A percentile compares a stretch with the other conserved stretches of the same genome.
These are phyloP conservation scores for Drosophila malerkotliana DNA, from an alignment of 1,140 invertebrate species.

Conservation along the genomic window DNA sequence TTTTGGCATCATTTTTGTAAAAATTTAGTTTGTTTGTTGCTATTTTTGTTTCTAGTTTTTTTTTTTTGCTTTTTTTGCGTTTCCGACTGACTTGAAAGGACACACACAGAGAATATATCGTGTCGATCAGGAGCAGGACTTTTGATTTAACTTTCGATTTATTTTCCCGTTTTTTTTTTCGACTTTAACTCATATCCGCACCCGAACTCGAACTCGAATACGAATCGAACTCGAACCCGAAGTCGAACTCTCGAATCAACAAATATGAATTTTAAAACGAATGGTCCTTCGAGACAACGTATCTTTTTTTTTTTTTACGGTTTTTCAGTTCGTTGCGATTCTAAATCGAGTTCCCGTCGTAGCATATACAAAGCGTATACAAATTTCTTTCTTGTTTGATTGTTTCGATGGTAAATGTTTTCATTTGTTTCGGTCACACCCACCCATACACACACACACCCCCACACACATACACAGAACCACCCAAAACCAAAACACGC, in stretches of 20 bases:
- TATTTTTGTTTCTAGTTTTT: constrained; percentile 41
- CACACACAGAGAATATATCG: constrained; percentile 41
- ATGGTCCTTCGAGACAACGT: constrained; percentile 25
- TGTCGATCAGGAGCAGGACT: constrained; percentile 65
- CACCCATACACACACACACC: constrained; percentile 38
- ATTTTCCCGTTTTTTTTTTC: constrained; percentile 50
- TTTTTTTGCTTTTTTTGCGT: constrained; percentile 37
- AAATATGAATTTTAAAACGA: constrained; percentile 10
- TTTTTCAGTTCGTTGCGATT: constrained; percentile 46
- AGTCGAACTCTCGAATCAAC: not conserved
- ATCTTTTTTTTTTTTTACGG: not conserved
- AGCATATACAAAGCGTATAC: constrained; percentile 55
- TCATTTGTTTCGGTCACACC: constrained; percentile 76
- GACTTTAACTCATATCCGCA: constrained; percentile 33
- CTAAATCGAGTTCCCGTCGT: constrained; percentile 49
- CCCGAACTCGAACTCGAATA: constrained; percentile 17
- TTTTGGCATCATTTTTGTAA: not conserved
- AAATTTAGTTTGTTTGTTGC: not conserved
- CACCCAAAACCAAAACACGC: constrained; percentile 21
- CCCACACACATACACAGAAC: constrained; percentile 27
- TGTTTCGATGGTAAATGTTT: constrained; percentile 83
- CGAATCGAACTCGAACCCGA: constrained; percentile 7
- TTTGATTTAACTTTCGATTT: constrained; percentile 82
- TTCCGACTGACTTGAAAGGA: constrained; percentile 56
- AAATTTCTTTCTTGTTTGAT: constrained; percentile 84